Conservation (phyloP, 1,140 invertebrate species). For the Drosophila ananassae region DNA sequence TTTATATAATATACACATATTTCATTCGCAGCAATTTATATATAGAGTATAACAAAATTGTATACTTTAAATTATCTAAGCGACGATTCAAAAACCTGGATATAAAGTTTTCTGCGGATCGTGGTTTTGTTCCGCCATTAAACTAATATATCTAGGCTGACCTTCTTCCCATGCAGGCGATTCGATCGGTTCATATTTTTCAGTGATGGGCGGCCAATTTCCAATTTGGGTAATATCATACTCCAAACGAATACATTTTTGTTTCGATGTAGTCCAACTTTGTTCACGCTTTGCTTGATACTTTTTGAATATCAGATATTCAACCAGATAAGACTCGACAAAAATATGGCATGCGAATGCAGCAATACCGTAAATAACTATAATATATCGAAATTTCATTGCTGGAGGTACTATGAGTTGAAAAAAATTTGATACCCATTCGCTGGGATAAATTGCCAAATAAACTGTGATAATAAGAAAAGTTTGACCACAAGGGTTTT, state of each 20-base stretch:
- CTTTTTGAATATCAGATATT: constrained; percentile 86
- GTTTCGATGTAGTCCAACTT: constrained; percentile 86
- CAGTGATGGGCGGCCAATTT: constrained; percentile 87
- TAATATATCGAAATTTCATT: too few relatives aligned
- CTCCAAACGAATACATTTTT: constrained; percentile 87
- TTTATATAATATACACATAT: too few relatives aligned
- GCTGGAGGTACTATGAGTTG: too few relatives aligned
- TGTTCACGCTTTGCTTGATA: constrained; percentile 85
- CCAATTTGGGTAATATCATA: constrained; percentile 85
- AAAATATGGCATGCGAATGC: constrained; percentile 85
- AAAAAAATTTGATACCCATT: too few relatives aligned
- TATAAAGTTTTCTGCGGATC: constrained; percentile 80
- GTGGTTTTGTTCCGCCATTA: constrained; percentile 84
- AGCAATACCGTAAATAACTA: too few relatives aligned
- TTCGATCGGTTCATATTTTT: constrained; percentile 78
- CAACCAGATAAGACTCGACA: constrained; percentile 86
- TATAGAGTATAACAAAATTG: too few relatives aligned
- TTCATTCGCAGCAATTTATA: too few relatives aligned
- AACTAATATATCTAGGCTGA: constrained; percentile 77
- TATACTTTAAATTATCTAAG: too few relatives aligned
- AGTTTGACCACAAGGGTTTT: too few relatives aligned
- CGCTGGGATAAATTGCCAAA: too few relatives aligned
- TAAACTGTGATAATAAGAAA: too few relatives aligned
- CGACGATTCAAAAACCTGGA: too few relatives aligned
- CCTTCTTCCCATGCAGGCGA: constrained; percentile 18